phyloP scores from a whole-genome alignment of 2,113 vertebrate genomes.

The Apistogramma diplotaenia region DNA sequence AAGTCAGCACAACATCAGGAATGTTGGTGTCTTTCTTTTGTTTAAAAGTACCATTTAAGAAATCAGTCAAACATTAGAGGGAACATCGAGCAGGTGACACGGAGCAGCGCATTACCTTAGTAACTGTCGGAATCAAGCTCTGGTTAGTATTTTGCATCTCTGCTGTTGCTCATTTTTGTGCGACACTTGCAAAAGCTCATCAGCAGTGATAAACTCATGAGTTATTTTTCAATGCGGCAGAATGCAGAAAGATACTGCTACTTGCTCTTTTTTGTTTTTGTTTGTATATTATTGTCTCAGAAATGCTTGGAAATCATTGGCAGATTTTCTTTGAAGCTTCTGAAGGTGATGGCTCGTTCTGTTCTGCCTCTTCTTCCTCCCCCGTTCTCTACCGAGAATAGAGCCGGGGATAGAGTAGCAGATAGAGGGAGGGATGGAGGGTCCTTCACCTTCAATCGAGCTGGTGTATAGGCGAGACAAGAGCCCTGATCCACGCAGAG shows the following conservation, averaged over 20 bases:
- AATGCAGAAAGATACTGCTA: neutral
- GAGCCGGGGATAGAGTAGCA: conserved; percentile 8
- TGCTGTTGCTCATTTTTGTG: conserved; percentile 24
- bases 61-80: neutral
- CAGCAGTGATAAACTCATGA: conserved; percentile 11
- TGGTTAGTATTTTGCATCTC: conserved; percentile 30
- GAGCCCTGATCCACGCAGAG: conserved; percentile 34
- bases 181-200: conserved; percentile 28
- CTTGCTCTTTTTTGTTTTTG: neutral
- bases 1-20: neutral
- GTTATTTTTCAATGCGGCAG: neutral
- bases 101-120: conserved; percentile 1
- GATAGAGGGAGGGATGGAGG: conserved; percentile 37
- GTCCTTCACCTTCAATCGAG: conserved; percentile 57
- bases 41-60: neutral
- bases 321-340: conserved; percentile 2
- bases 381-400: neutral
- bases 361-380: conserved; percentile 26
- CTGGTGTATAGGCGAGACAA: conserved; percentile 52
- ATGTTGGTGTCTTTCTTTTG: neutral
- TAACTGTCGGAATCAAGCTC: conserved; percentile 6
- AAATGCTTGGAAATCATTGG: neutral
- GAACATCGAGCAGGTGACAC: neutral
- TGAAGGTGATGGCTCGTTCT: conserved; percentile 23
- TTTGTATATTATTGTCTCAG: fast-evolving